These are phyloP conservation scores for Grallaria varia DNA, from an alignment of 2,113 vertebrate species.

Conservation along the genomic window DNA sequence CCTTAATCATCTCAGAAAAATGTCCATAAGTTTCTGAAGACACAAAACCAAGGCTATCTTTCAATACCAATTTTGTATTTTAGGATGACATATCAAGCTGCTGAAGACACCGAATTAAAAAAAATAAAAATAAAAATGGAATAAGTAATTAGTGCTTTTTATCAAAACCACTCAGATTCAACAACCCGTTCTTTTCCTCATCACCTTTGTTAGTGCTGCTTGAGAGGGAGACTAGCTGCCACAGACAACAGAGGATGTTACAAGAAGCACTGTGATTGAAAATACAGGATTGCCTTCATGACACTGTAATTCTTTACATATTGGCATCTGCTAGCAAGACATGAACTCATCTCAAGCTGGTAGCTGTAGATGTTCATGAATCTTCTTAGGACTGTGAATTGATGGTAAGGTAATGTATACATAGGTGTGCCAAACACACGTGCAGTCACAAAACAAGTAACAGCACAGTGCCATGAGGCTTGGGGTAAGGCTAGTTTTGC, in stretches of 20 bases:
- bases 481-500: neutral
- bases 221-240: neutral
- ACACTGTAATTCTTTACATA: neutral
- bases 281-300: neutral
- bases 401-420: neutral
- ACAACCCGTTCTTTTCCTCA: neutral
- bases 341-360: neutral
- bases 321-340: neutral
- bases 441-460: neutral
- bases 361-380: neutral
- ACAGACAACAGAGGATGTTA: neutral
- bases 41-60: neutral
- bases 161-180: neutral
- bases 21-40: neutral
- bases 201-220: neutral
- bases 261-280: neutral
- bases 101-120: neutral
- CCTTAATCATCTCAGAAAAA: neutral
- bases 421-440: accelerated
- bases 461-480: neutral
- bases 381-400: neutral
- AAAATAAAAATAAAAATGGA: neutral
- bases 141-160: neutral
- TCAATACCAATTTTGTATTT: neutral
- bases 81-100: neutral